These are phyloP conservation scores for Actias luna DNA, from an alignment of 2,888 invertebrate genomes.

Conservation along the genomic window DNA sequence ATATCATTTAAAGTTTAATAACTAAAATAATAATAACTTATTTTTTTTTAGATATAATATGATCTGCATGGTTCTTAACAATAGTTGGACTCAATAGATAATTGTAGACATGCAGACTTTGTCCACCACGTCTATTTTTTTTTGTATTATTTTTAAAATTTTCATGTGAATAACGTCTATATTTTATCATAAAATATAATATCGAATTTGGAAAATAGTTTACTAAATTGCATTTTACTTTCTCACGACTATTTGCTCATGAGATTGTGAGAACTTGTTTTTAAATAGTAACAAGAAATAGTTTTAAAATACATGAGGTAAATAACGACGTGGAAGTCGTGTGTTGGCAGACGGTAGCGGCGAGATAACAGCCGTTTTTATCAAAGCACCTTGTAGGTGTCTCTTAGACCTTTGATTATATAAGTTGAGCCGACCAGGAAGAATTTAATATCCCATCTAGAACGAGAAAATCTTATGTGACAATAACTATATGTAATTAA, in stretches of 20 bases:
- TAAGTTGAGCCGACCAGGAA: neutral
- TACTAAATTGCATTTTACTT: neutral
- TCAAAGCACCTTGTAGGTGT: neutral
- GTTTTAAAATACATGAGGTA: conserved; percentile 3
- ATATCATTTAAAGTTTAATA: too few relatives aligned
- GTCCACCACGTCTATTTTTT: too few relatives aligned
- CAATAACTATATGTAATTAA: too few relatives aligned
- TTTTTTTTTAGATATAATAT: too few relatives aligned
- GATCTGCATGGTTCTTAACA: too few relatives aligned
- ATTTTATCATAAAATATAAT: too few relatives aligned
- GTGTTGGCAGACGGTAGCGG: neutral
- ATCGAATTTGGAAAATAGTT: too few relatives aligned
- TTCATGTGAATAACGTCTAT: too few relatives aligned
- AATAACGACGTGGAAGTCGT: neutral
- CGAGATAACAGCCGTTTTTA: conserved; percentile 1
- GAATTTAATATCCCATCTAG: neutral
- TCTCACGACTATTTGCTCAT: neutral
- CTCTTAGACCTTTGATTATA: neutral
- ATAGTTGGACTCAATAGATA: too few relatives aligned
- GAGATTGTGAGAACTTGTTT: neutral
- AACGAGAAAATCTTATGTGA: neutral
- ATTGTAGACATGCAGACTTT: too few relatives aligned
- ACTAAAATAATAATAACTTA: too few relatives aligned
- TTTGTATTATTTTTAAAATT: too few relatives aligned
- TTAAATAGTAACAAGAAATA: neutral